Percentiles rank a stretch among this genome's conserved stretches.
phyloP scores from a whole-genome alignment of 2,888 invertebrate genomes.

The Eucera pruinosa region DNA sequence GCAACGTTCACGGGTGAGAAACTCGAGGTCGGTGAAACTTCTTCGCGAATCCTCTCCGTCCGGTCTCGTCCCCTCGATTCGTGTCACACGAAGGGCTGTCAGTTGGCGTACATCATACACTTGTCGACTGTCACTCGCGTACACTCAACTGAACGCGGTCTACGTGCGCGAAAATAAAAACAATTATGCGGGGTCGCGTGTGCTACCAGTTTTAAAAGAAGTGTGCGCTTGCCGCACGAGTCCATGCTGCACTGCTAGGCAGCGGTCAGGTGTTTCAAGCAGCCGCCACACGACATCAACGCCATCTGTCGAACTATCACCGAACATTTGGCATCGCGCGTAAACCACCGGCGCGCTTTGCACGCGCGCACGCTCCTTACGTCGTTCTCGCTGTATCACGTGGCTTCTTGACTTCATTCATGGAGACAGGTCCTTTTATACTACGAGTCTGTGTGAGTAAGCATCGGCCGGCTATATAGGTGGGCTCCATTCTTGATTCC shows the following conservation, averaged over 20 bases:
- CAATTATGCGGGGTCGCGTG: conserved; percentile 46
- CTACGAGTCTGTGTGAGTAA: conserved; percentile 20
- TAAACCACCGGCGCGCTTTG: conserved; percentile 49
- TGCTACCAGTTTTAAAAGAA: conserved; percentile 77
- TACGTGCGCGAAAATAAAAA: conserved; percentile 21
- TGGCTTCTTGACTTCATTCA: conserved; percentile 73
- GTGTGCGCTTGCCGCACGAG: conserved; percentile 80
- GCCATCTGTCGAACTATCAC: conserved; percentile 73
- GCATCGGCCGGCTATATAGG: not conserved
- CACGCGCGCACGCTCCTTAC: conserved; percentile 40
- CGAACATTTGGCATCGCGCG: conserved; percentile 47
- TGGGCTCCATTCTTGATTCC: not conserved
- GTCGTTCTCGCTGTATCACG: conserved; percentile 37
- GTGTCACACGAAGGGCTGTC: conserved; percentile 33
- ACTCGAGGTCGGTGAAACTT: conserved; percentile 40
- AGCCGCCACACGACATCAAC: conserved; percentile 67
- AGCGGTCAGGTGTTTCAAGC: conserved; percentile 81
- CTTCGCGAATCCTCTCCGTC: conserved; percentile 19
- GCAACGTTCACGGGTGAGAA: conserved; percentile 35
- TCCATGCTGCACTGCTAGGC: conserved; percentile 80
- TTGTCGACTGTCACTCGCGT: conserved; percentile 31
- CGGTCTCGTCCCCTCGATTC: not conserved
- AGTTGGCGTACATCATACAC: conserved; percentile 4
- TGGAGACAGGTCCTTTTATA: conserved; percentile 54
- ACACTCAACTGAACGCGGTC: conserved; percentile 7